Evolutionary conservation across 1,140 invertebrate species (phyloP).

Genomic region (Drosophila bocki): DNA sequence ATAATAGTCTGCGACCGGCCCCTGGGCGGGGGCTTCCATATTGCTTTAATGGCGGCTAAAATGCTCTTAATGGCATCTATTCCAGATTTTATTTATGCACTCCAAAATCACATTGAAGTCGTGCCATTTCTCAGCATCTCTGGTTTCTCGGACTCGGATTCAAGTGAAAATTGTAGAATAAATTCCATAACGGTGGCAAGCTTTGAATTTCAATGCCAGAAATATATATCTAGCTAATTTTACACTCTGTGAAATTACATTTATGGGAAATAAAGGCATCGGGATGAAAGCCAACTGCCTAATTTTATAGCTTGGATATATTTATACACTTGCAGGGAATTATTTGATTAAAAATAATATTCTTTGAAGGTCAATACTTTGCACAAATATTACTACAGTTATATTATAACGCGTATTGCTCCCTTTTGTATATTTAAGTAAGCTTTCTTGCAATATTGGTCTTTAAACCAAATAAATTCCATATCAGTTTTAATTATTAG

Average conservation of each 20-base stretch:
- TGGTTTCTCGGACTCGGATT: background rate
- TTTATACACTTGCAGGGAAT: background rate
- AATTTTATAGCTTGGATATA: background rate
- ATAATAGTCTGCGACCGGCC: constrained; percentile 34
- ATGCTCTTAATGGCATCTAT: constrained; percentile 79
- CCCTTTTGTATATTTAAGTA: background rate
- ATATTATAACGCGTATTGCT: too few relatives aligned
- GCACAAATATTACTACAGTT: too few relatives aligned
- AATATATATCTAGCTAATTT: constrained; percentile 10
- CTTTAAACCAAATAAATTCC: too few relatives aligned
- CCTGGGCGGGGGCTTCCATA: constrained; percentile 54
- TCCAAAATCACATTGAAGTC: constrained; percentile 72
- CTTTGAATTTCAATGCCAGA: background rate
- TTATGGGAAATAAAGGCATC: background rate
- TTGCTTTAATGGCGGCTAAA: constrained; percentile 81
- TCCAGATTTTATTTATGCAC: constrained; percentile 82
- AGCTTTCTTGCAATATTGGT: too few relatives aligned
- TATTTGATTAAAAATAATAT: background rate
- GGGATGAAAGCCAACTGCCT: background rate
- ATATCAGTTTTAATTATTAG: too few relatives aligned
- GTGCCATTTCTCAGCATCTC: background rate
- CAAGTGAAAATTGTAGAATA: constrained; percentile 15
- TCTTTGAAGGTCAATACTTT: too few relatives aligned
- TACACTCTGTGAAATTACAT: background rate
- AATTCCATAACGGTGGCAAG: constrained; percentile 5